Percentiles rank a stretch among this genome's conserved stretches.
Evolutionary conservation across 2,113 vertebrate species (phyloP).

Genomic region (Lonchura striata): DNA sequence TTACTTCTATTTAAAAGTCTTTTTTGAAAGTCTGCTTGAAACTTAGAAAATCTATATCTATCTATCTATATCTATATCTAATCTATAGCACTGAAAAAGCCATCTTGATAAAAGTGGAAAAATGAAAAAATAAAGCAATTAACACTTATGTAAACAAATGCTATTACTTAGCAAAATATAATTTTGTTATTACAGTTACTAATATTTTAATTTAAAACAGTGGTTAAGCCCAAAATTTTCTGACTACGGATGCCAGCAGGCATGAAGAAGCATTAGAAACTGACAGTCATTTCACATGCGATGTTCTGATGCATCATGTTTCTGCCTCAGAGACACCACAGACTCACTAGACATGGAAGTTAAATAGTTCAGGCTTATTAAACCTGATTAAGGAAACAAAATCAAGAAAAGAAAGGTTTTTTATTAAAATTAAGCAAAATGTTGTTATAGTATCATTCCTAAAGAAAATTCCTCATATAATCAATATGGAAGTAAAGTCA

Average conservation of each 20-base stretch:
- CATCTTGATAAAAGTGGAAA: neutral
- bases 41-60: neutral
- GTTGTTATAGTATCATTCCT: neutral
- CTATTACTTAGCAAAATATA: neutral
- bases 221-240: neutral
- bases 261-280: neutral
- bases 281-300: neutral
- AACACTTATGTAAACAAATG: neutral
- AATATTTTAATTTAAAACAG: neutral
- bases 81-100: neutral
- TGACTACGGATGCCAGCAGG: neutral
- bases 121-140: neutral
- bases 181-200: neutral
- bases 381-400: neutral
- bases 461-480: neutral
- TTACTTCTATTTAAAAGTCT: neutral
- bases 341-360: neutral
- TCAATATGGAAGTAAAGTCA: neutral
- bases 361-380: neutral
- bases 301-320: neutral
- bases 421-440: neutral
- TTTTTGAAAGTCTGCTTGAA: neutral
- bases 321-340: neutral
- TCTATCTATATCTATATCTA: too few relatives aligned
- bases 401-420: neutral